Base-by-base conservation (phyloP, 1,140 invertebrate species). In the Drosophila auraria region DNA sequence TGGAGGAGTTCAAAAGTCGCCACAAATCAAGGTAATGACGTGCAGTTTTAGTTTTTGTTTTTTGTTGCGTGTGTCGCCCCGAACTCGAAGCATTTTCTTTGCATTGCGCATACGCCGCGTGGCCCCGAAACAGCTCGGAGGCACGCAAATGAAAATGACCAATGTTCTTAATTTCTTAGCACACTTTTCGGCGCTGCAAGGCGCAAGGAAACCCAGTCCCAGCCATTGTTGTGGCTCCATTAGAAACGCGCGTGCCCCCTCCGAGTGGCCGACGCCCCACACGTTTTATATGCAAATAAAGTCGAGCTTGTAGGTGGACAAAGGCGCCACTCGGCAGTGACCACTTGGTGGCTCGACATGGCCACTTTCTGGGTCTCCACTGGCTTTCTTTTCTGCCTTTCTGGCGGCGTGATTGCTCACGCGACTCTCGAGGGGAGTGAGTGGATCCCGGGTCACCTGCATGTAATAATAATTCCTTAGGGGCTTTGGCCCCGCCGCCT, bases 261-360 rank as follows among this genome's bases (percentile, higher is more conserved):
- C n/a, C 23, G 14, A 25, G 57, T 72, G 65, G 71, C 61, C 70
- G 71, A 20, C 20, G 20, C 20, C 20, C 61, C 70, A 70, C 57
- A 75, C 81, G 58, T 83, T 90, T 73, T 82, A 90, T 86, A 90
- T 90, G 86, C 86, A 90, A 90, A 90, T 90, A 90, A 80, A 91
- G 27, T 63, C 25, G 44, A 23, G 30, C 47, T 33, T 42, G 54
- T 12, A 27, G 54, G 62, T 25, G 40, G 63, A 65, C 76, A 79
- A 72, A 80, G 82, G 73, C 82, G 54, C 65, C 83, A 82, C 79
- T 87, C 78, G 75, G 36, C 25, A 25, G 45, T 77, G 81, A 83
- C 81, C 84, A 78, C 73, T 83, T 57, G 72, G 57, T 76, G 65
- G 72, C 72, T 57, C 42, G 33, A 27, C 51, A 65, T 33, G 45